A percentile compares a stretch with the other conserved stretches of the same genome.
Conservation (phyloP, 2,888 invertebrate genomes). For the Camptogramma bilineatum region DNA sequence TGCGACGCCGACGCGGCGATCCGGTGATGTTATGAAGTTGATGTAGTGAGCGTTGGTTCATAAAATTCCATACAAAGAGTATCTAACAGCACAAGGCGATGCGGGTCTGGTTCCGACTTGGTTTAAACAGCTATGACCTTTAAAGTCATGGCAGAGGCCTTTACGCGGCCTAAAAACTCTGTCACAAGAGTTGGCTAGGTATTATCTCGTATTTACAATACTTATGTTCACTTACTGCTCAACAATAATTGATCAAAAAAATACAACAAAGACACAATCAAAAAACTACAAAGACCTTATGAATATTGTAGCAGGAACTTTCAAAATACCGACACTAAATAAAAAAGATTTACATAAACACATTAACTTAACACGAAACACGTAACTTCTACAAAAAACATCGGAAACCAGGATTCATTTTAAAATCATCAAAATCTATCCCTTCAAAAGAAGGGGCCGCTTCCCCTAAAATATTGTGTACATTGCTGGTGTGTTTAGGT, state of each 20-base stretch:
- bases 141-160: too few species aligned
- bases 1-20: too few species aligned
- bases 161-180: too few species aligned
- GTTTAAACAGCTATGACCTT: too few species aligned
- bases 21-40: too few species aligned
- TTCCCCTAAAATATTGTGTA: conserved; percentile 32
- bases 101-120: too few species aligned
- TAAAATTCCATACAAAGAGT: too few species aligned
- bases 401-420: conserved; percentile 36
- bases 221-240: not conserved
- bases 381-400: conserved; percentile 32
- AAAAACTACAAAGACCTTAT: not conserved
- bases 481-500: conserved; percentile 32
- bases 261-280: not conserved
- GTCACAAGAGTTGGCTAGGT: too few species aligned
- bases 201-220: too few species aligned
- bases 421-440: conserved; percentile 33
- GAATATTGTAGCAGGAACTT: not conserved
- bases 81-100: too few species aligned
- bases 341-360: conserved; percentile 17
- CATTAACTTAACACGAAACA: conserved; percentile 28
- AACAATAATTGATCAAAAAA: not conserved
- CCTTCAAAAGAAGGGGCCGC: conserved; percentile 35
- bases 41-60: too few species aligned
- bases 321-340: conserved; percentile 4